Evolutionary conservation across 2,113 vertebrate species (phyloP).

Genomic region (Cepphus grylle): DNA sequence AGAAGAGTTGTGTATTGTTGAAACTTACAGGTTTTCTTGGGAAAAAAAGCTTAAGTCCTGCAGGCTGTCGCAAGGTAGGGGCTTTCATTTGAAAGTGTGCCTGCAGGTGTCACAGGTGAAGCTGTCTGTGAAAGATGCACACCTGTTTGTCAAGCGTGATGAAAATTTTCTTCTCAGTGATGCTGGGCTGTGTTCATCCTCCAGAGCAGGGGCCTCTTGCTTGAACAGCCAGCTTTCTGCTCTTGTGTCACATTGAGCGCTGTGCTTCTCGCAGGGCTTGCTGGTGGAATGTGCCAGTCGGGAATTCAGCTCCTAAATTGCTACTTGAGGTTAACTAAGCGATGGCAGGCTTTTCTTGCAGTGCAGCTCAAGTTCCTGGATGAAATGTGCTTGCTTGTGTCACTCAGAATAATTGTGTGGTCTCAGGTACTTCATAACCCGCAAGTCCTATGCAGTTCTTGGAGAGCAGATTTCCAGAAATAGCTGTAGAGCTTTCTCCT

Average conservation of each 20-base stretch:
- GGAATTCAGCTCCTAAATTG: not conserved
- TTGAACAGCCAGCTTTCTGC: not conserved
- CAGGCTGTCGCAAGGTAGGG: not conserved
- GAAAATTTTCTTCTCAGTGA: not conserved
- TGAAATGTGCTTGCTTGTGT: not conserved
- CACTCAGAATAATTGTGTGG: not conserved
- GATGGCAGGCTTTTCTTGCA: not conserved
- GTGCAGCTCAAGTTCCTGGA: not conserved
- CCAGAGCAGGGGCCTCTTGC: not conserved
- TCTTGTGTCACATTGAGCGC: not conserved
- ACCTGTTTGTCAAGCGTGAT: not conserved
- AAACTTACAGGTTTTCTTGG: not conserved
- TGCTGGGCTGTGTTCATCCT: not conserved
- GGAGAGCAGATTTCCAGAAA: not conserved
- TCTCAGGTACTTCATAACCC: not conserved
- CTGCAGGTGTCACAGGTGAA: not conserved
- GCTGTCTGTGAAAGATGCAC: not conserved
- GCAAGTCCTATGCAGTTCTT: not conserved
- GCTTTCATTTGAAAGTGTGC: not conserved
- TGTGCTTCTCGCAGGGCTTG: not conserved
- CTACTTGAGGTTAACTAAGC: not conserved
- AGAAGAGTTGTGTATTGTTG: not conserved
- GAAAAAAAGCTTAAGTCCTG: not conserved
- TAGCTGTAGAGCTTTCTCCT: not conserved
- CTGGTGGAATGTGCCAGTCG: not conserved